Evolutionary conservation across 2,113 vertebrate genomes (phyloP).

Genomic region (Onychostoma macrolepis): DNA sequence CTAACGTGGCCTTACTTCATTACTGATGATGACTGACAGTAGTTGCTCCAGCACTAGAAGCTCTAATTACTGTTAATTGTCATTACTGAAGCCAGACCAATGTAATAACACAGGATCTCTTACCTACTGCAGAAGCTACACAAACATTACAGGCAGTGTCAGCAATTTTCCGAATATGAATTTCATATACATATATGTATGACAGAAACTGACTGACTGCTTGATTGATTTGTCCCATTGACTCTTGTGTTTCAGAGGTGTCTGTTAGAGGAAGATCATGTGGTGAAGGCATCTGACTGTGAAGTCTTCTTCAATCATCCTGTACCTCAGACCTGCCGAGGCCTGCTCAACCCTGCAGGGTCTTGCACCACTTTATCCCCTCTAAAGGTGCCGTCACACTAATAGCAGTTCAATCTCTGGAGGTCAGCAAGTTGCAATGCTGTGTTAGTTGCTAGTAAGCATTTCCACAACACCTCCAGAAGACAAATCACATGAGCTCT

Average conservation of each 20-base stretch:
- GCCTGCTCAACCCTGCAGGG: not conserved
- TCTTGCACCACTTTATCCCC: not conserved
- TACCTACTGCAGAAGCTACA: not conserved
- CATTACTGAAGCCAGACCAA: not conserved
- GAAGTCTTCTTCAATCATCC: not conserved
- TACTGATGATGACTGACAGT: conserved; percentile 58
- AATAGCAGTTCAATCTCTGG: not conserved
- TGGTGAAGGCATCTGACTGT: not conserved
- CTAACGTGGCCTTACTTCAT: conserved; percentile 64
- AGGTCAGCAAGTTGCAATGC: not conserved
- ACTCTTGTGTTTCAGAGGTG: not conserved
- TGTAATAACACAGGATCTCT: not conserved
- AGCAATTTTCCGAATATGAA: not conserved
- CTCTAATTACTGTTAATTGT: conserved; percentile 72
- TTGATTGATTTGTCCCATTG: not conserved
- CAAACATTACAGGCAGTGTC: not conserved
- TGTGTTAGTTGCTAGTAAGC: not conserved
- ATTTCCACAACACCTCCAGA: not conserved
- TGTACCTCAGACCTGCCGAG: not conserved
- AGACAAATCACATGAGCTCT: not conserved
- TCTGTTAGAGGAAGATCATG: not conserved
- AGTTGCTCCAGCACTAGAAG: conserved; percentile 56
- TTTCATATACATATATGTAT: not conserved
- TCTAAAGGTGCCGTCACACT: not conserved
- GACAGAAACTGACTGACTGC: not conserved